Percentiles rank a stretch among this genome's conserved stretches.
Conservation (phyloP, 2,113 vertebrate species). For the Lepisosteus oculatus region DNA sequence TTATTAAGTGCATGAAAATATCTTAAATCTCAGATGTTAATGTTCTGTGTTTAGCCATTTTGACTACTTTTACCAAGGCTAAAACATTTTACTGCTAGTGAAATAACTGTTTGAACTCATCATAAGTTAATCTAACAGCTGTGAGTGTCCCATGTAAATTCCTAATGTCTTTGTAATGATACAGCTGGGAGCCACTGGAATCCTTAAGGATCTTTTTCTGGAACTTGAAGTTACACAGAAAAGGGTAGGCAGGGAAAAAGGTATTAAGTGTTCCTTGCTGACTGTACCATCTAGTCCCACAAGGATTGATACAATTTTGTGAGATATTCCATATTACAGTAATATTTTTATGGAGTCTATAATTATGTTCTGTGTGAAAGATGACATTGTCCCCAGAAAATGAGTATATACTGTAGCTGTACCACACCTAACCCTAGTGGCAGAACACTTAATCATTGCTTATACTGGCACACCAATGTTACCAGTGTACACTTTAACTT, state of each 20-base stretch:
- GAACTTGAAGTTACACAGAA: conserved; percentile 13
- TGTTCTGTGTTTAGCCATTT: too few species aligned
- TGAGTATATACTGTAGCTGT: too few species aligned
- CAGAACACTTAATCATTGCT: too few species aligned
- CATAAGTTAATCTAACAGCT: conserved; percentile 36
- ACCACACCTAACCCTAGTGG: too few species aligned
- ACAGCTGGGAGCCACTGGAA: conserved; percentile 40
- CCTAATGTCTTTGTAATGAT: conserved; percentile 49
- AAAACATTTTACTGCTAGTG: background rate
- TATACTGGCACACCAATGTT: too few species aligned
- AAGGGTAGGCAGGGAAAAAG: background rate
- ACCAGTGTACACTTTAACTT: too few species aligned
- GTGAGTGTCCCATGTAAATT: conserved; percentile 44
- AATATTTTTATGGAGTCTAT: background rate
- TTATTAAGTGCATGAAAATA: too few species aligned
- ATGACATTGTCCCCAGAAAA: too few species aligned
- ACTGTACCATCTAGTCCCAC: background rate
- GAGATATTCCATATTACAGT: background rate
- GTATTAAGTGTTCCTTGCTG: background rate
- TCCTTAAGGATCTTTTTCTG: conserved; percentile 35
- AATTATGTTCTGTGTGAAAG: too few species aligned
- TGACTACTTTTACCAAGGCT: background rate
- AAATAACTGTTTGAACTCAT: background rate
- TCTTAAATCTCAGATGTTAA: too few species aligned
- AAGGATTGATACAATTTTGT: background rate